Evolutionary conservation across 2,888 invertebrate species (phyloP).

Genomic region (Dascillus cervinus): DNA sequence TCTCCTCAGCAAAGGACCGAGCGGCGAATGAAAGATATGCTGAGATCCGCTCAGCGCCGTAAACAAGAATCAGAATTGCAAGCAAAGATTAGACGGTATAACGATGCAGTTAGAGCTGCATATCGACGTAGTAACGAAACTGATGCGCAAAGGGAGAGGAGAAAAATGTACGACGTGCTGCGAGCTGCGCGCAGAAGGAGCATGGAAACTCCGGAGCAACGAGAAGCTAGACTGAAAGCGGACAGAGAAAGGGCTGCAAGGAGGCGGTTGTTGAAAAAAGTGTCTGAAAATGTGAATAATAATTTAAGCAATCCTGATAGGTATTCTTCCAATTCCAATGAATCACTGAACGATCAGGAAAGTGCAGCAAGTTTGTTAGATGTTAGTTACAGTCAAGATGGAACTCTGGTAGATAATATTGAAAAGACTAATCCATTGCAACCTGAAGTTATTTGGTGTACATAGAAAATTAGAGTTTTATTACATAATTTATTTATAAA

Average conservation of each 20-base stretch:
- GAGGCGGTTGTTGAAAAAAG: slow-evolving; percentile 12
- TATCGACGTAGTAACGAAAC: slow-evolving; percentile 11
- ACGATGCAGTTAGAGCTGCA: slow-evolving; percentile 14
- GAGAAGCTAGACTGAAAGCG: slow-evolving; percentile 9
- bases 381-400: background rate
- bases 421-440: background rate
- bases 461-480: background rate
- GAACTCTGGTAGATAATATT: background rate
- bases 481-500: too few species aligned
- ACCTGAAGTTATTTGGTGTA: slow-evolving; percentile 1
- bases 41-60: slow-evolving; percentile 10
- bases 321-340: background rate
- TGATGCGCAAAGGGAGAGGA: slow-evolving; percentile 8
- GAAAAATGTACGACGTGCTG: slow-evolving; percentile 10
- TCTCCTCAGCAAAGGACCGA: slow-evolving; percentile 11
- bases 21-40: slow-evolving; percentile 10
- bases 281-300: slow-evolving; percentile 1
- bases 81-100: slow-evolving; percentile 12
- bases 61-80: slow-evolving; percentile 10
- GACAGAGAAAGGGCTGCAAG: slow-evolving; percentile 13
- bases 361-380: too few species aligned
- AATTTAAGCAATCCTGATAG: too few species aligned
- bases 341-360: background rate
- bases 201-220: slow-evolving; percentile 11
- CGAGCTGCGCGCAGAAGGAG: slow-evolving; percentile 12